Base-by-base conservation (phyloP, 2,113 vertebrate genomes). In the Sceloporus undulatus region DNA sequence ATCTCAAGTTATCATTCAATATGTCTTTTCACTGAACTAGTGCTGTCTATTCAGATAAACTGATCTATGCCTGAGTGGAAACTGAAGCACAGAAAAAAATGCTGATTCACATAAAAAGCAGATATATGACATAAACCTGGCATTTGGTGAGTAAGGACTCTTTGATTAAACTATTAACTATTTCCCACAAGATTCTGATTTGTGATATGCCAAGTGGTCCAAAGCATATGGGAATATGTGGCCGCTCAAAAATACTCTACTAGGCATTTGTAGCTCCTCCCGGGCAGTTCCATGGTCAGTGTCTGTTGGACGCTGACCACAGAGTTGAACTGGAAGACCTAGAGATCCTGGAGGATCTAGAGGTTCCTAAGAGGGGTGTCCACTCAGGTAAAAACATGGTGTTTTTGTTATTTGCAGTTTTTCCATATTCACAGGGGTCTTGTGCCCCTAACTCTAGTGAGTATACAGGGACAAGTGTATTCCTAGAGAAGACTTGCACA, bases 101-200 rank as follows among this genome's bases (percentile, higher is more conserved):
- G 16, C 13, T 38, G 42, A 86, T 21, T 16, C 25, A 66, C 68
- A 23, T 68, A 59, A 74, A 75, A 84, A 52, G 42, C 82, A 54
- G 54, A 38, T 75, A 9, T 62, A 18, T 40, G 65, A 75, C 5
- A 85, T 29, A 38, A 23, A 65, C 16, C 76, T 76, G 59, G 14
- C 40, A 68, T 34, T 79, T 68, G 75, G 40, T 68, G 18, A 79
- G 11, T 11, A 48, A 62, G 21, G 27, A 10, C 4, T 85, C 29
- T 84, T 62, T 62, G 21, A 85, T 75, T 85, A 85, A 38, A 76
- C 59, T 76, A 75, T 29, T 34, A 76, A 85, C 52, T 79, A 14
- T 62, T 79, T 86, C 68, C 18, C 4, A 68, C 6, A 68, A 38
- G 62, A 82, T 78, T 85, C 18, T 56, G 52, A 38, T 40, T 34